Percentiles rank a stretch among this genome's conserved stretches.
These are phyloP conservation scores for Drosophila picticornis DNA, from an alignment of 2,888 invertebrate genomes.

Conservation along the genomic window DNA sequence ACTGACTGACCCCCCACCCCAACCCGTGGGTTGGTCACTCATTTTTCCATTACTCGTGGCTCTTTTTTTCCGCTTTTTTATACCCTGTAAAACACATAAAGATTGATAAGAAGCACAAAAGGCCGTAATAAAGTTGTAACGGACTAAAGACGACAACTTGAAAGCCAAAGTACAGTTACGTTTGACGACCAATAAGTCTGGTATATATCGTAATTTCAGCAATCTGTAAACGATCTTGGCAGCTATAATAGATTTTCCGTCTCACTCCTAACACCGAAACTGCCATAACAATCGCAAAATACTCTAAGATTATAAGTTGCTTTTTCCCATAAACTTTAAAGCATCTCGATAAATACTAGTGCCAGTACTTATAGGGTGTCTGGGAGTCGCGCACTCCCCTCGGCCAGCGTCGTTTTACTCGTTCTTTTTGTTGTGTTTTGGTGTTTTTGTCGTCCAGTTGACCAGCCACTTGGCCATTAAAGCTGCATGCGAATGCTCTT, in stretches of 20 bases:
- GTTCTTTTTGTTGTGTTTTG: neutral
- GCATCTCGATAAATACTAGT: neutral
- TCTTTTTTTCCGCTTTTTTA: constrained; percentile 11
- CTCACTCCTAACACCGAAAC: neutral
- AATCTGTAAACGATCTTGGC: neutral
- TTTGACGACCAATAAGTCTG: neutral
- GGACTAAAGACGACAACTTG: neutral
- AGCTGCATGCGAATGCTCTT: constrained; percentile 74
- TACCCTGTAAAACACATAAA: constrained; percentile 18
- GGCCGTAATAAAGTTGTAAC: neutral
- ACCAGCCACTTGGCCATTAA: constrained; percentile 67
- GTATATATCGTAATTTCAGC: neutral
- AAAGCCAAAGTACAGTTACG: neutral
- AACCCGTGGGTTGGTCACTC: constrained; percentile 26
- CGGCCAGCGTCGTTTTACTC: neutral
- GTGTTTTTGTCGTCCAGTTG: constrained; percentile 27
- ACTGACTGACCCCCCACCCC: neutral
- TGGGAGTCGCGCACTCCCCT: neutral
- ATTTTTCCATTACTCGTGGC: constrained; percentile 43
- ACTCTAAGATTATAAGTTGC: neutral
- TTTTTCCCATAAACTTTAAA: neutral
- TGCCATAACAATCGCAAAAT: neutral
- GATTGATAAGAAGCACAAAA: constrained; percentile 2
- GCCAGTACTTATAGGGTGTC: constrained; percentile 3
- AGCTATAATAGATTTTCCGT: neutral